These are phyloP conservation scores for Anastrepha ludens DNA, from an alignment of 1,140 invertebrate species.

Conservation along the genomic window DNA sequence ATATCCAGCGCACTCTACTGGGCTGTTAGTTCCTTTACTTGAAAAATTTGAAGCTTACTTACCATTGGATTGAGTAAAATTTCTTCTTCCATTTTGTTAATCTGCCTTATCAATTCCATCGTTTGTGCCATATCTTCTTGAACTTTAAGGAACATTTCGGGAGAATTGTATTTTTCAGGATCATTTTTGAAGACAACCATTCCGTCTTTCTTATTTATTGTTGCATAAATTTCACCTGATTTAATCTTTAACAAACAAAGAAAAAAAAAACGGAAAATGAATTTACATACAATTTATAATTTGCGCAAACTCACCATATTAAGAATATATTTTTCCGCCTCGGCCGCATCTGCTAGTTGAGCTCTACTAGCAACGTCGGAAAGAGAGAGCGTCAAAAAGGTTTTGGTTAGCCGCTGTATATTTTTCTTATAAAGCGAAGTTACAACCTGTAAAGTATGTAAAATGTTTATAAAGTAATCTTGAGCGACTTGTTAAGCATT, in stretches of 20 bases:
- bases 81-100: slow-evolving; percentile 94
- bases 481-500: not conserved
- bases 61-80: slow-evolving; percentile 92
- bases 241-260: slow-evolving; percentile 84
- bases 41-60: slow-evolving; percentile 24
- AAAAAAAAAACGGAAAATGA: not conserved
- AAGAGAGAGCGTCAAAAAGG: slow-evolving; percentile 95
- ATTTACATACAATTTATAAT: not conserved
- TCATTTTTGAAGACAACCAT: slow-evolving; percentile 98
- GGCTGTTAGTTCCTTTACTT: too few species aligned
- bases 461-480: not conserved
- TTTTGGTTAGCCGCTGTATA: slow-evolving; percentile 97
- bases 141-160: slow-evolving; percentile 88
- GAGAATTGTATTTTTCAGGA: slow-evolving; percentile 95
- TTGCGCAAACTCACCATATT: slow-evolving; percentile 85
- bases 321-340: slow-evolving; percentile 95
- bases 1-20: too few species aligned
- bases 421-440: slow-evolving; percentile 95
- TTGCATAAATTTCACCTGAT: slow-evolving; percentile 97
- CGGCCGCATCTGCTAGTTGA: slow-evolving; percentile 85
- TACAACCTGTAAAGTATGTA: slow-evolving; percentile 79
- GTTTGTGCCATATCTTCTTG: slow-evolving; percentile 92
- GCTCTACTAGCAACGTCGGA: slow-evolving; percentile 95
- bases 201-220: slow-evolving; percentile 98
- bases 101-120: slow-evolving; percentile 89